These are phyloP conservation scores for Grammomys surdaster DNA, from an alignment of 2,113 vertebrate genomes.

Conservation along the genomic window DNA sequence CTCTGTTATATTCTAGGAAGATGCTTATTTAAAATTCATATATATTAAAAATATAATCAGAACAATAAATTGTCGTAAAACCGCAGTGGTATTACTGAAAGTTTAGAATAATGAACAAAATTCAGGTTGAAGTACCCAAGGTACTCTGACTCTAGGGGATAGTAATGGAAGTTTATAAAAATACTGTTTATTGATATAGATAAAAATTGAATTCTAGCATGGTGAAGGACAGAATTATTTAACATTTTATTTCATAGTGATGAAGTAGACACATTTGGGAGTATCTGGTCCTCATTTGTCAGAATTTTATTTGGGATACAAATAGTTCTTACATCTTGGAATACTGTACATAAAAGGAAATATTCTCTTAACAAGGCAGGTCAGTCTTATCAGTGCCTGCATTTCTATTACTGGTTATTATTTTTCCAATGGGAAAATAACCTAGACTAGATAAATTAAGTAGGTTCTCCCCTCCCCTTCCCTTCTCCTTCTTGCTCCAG, in stretches of 20 bases:
- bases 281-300: background rate
- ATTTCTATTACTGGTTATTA: constrained; percentile 33
- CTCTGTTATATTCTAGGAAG: background rate
- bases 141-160: background rate
- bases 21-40: background rate
- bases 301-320: constrained; percentile 15
- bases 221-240: background rate
- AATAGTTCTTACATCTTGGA: background rate
- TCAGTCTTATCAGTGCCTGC: background rate
- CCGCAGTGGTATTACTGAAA: background rate
- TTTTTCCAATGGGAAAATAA: constrained; percentile 13
- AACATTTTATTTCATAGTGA: background rate
- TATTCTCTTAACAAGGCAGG: background rate
- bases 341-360: constrained; percentile 26
- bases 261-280: constrained; percentile 17
- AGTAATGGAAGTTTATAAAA: constrained; percentile 22
- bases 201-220: constrained; percentile 20
- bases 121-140: background rate
- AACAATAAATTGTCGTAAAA: background rate
- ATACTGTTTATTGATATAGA: background rate
- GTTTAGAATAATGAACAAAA: background rate
- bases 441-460: constrained; percentile 10
- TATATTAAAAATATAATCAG: background rate
- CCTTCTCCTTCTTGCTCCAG: no score
- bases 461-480: no score